phyloP scores from a whole-genome alignment of 2,888 invertebrate genomes.

The Eilema griseolum region DNA sequence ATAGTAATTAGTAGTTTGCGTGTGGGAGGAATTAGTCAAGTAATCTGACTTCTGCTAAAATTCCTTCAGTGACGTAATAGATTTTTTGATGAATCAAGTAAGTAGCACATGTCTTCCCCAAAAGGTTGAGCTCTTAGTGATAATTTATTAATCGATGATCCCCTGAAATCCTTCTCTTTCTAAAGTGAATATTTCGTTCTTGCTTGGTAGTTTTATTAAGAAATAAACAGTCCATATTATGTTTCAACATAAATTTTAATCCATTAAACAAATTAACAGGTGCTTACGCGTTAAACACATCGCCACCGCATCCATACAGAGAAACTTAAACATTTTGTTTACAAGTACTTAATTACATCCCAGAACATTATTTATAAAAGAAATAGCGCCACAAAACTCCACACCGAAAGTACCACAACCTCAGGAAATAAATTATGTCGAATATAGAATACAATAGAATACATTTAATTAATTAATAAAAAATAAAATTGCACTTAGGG shows the following conservation, averaged over 20 bases:
- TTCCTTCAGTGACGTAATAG: too few species aligned
- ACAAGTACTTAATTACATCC: slow-evolving; percentile 58
- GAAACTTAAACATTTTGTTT: slow-evolving; percentile 58
- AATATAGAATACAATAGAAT: slow-evolving; percentile 48
- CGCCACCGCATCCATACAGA: slow-evolving; percentile 65
- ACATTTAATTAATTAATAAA: slow-evolving; percentile 55
- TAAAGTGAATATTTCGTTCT: neutral
- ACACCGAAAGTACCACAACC: slow-evolving; percentile 71
- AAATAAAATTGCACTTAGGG: slow-evolving; percentile 80
- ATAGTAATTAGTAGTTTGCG: too few species aligned
- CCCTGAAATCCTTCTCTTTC: too few species aligned
- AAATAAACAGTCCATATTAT: slow-evolving; percentile 37
- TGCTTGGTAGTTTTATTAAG: slow-evolving; percentile 10
- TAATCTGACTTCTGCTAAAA: too few species aligned
- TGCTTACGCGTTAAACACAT: slow-evolving; percentile 69
- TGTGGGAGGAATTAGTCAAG: too few species aligned
- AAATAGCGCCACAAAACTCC: slow-evolving; percentile 42
- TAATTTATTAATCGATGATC: neutral
- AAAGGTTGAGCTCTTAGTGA: neutral
- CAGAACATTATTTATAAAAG: slow-evolving; percentile 60
- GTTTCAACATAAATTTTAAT: slow-evolving; percentile 83
- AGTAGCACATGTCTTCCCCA: neutral
- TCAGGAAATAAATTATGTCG: slow-evolving; percentile 54
- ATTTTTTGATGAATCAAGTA: too few species aligned
- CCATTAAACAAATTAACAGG: slow-evolving; percentile 83